Evolutionary conservation across 2,797 vertebrate species (phyloP).

Genomic region (Adelosebastes latens): DNA sequence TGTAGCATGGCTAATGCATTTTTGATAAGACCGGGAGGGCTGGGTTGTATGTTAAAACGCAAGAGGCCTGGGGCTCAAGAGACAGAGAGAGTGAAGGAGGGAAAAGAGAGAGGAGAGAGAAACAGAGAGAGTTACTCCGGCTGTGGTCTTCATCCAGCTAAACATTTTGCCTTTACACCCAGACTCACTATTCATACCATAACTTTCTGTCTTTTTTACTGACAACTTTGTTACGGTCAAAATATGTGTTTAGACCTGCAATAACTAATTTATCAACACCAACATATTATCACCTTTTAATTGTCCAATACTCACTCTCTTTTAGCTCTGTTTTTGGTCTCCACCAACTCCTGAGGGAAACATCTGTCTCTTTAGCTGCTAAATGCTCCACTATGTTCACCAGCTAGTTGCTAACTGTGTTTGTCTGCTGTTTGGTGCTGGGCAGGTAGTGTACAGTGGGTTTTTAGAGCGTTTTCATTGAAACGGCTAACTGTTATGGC

Average conservation of each 20-base stretch:
- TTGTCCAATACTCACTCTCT: not conserved
- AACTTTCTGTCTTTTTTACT: not conserved
- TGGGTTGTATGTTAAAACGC: constrained; percentile 64
- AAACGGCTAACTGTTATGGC: not conserved
- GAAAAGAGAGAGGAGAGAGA: not conserved
- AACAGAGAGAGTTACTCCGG: not conserved
- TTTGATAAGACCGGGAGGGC: constrained; percentile 70
- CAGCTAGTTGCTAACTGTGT: not conserved
- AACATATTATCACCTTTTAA: not conserved
- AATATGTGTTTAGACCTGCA: not conserved
- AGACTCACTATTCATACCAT: not conserved
- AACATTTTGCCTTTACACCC: not conserved
- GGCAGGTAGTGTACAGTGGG: not conserved
- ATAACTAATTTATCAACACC: not conserved
- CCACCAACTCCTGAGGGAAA: not conserved
- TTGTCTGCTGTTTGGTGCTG: not conserved
- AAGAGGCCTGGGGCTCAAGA: constrained; percentile 43
- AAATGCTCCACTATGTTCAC: not conserved
- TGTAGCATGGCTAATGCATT: constrained; percentile 73
- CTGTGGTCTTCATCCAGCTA: constrained; percentile 51
- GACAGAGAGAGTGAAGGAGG: constrained; percentile 1
- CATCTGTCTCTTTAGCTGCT: not conserved
- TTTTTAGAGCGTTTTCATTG: not conserved
- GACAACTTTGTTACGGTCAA: not conserved
- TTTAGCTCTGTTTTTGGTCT: not conserved